Evolutionary conservation across 2,888 invertebrate species (phyloP).

Genomic region (Spicauda simplicius): DNA sequence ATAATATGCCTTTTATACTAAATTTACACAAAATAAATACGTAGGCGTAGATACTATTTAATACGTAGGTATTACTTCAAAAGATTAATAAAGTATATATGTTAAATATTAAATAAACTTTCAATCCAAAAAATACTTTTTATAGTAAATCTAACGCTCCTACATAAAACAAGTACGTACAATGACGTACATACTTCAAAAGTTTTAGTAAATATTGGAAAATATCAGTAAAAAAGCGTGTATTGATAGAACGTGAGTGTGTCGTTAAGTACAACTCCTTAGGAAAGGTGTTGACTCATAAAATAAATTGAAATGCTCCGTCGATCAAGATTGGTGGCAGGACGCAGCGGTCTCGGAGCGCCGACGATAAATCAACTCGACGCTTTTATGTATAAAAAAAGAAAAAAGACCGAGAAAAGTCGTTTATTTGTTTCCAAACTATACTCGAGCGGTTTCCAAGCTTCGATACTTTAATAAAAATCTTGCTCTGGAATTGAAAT

Average conservation of each 20-base stretch:
- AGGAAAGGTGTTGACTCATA: conserved; percentile 74
- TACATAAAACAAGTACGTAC: no score
- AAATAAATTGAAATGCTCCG: conserved; percentile 80
- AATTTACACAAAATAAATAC: no score
- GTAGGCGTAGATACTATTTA: no score
- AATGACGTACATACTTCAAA: no score
- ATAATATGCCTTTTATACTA: no score
- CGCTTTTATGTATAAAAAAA: conserved; percentile 76
- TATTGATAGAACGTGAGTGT: conserved; percentile 39
- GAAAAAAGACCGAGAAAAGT: conserved; percentile 67
- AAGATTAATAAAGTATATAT: no score
- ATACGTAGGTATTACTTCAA: no score
- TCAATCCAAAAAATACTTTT: no score
- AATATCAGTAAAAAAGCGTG: conserved; percentile 9
- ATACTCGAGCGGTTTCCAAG: conserved; percentile 67
- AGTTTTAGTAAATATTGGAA: neutral
- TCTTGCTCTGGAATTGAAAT: conserved; percentile 71
- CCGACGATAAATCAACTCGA: conserved; percentile 78
- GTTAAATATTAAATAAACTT: no score
- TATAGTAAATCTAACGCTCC: no score
- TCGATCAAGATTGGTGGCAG: conserved; percentile 76
- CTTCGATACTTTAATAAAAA: conserved; percentile 71
- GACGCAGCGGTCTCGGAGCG: conserved; percentile 64
- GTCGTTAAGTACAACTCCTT: conserved; percentile 43
- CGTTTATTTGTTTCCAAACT: conserved; percentile 82